A percentile compares a stretch with the other conserved stretches of the same genome.
Evolutionary conservation across 2,888 invertebrate species (phyloP).

Genomic region (Spicauda simplicius): DNA sequence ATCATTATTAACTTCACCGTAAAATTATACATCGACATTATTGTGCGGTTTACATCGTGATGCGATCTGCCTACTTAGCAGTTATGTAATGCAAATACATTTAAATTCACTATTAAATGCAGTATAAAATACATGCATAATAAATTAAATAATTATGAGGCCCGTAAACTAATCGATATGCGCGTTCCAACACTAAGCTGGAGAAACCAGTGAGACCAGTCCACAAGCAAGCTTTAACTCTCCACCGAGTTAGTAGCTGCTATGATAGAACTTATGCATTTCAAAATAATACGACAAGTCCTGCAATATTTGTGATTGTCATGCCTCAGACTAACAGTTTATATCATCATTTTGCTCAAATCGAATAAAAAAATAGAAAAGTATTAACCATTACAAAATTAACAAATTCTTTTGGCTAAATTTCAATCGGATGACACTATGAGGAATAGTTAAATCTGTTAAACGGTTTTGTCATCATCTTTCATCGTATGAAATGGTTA

Average conservation of each 20-base stretch:
- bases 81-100: constrained; percentile 30
- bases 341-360: too few species aligned
- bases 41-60: constrained; percentile 26
- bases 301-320: not conserved
- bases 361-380: too few species aligned
- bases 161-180: constrained; percentile 25
- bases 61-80: constrained; percentile 20
- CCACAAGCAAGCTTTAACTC: constrained; percentile 46
- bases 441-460: too few species aligned
- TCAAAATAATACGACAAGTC: constrained; percentile 9
- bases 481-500: too few species aligned
- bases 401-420: too few species aligned
- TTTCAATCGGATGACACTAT: too few species aligned
- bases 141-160: constrained; percentile 24
- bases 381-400: too few species aligned
- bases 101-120: constrained; percentile 17
- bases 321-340: not conserved
- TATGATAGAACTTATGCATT: constrained; percentile 45
- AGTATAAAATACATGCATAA: constrained; percentile 26
- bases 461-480: too few species aligned
- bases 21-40: constrained; percentile 25
- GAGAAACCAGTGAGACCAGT: constrained; percentile 56
- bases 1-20: constrained; percentile 20
- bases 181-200: constrained; percentile 41
- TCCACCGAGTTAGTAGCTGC: constrained; percentile 47